Percentiles rank a stretch among this genome's conserved stretches.
Conservation (phyloP, 2,888 invertebrate genomes). For the Ypsolopha scabrella region DNA sequence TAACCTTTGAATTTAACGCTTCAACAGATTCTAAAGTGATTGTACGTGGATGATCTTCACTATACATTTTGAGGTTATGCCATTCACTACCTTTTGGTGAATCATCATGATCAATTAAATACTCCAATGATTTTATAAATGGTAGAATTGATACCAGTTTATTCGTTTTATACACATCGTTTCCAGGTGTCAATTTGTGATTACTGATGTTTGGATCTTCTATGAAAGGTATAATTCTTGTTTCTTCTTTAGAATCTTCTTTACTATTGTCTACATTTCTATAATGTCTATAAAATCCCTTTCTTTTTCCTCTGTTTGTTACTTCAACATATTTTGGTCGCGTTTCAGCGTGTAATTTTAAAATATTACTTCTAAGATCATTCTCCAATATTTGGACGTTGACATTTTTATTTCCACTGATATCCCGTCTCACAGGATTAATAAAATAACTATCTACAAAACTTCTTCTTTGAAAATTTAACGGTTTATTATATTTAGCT, state of each 20-base stretch:
- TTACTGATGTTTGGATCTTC: slow-evolving; percentile 12
- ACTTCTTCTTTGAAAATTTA: slow-evolving; percentile 32
- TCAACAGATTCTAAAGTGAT: slow-evolving; percentile 25
- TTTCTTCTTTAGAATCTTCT: slow-evolving; percentile 10
- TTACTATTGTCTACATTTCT: slow-evolving; percentile 18
- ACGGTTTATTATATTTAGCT: slow-evolving; percentile 10
- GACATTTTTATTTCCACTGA: slow-evolving; percentile 23
- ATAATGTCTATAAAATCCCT: slow-evolving; percentile 25
- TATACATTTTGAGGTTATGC: slow-evolving; percentile 52
- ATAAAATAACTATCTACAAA: slow-evolving; percentile 22
- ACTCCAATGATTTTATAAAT: slow-evolving; percentile 43
- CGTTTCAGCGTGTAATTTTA: slow-evolving; percentile 33
- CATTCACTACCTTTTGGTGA: slow-evolving; percentile 41
- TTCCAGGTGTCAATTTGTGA: slow-evolving; percentile 8
- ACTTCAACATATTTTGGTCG: slow-evolving; percentile 36
- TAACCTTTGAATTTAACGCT: slow-evolving; percentile 15
- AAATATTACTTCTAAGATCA: slow-evolving; percentile 33
- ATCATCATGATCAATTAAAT: slow-evolving; percentile 25
- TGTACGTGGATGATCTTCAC: slow-evolving; percentile 40
- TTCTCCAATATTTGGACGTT: slow-evolving; percentile 48
- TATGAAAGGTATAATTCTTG: slow-evolving; percentile 15
- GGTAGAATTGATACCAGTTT: slow-evolving; percentile 32
- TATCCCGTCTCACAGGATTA: too few species aligned
- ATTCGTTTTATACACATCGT: slow-evolving; percentile 16
- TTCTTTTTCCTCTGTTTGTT: slow-evolving; percentile 28